These are phyloP conservation scores for Euphydryas editha DNA, from an alignment of 2,888 invertebrate species.

Conservation along the genomic window DNA sequence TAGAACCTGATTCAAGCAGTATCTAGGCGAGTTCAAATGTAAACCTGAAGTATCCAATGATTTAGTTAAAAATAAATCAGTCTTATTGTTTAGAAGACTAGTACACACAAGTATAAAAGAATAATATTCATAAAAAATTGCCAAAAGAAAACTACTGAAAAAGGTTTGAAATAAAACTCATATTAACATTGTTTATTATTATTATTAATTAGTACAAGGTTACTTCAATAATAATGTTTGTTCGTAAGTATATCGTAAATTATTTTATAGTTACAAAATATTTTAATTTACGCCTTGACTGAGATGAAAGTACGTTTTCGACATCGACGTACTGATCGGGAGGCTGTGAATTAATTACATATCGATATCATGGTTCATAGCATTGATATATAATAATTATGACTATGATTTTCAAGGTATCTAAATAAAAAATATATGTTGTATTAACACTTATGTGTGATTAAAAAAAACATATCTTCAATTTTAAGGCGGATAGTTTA, in stretches of 20 bases:
- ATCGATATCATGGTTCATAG: not conserved
- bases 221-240: constrained; percentile 6
- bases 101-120: too few species aligned
- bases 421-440: too few species aligned
- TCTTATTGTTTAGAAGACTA: too few species aligned
- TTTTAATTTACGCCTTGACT: constrained; percentile 28
- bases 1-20: too few species aligned
- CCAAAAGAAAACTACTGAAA: not conserved
- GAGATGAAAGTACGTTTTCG: constrained; percentile 36
- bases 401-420: not conserved
- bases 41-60: too few species aligned
- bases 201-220: constrained; percentile 29
- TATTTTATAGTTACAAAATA: constrained; percentile 6
- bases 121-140: too few species aligned
- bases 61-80: too few species aligned
- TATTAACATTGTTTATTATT: constrained; percentile 8
- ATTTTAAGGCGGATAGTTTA: too few species aligned
- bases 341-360: constrained; percentile 46
- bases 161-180: constrained; percentile 17
- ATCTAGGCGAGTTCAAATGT: too few species aligned
- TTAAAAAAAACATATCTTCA: too few species aligned
- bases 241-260: not conserved
- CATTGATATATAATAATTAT: not conserved
- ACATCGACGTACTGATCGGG: constrained; percentile 49
- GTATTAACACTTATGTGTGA: too few species aligned